Base-by-base conservation (phyloP, 2,797 vertebrate species). In the Labeo calbasu region DNA sequence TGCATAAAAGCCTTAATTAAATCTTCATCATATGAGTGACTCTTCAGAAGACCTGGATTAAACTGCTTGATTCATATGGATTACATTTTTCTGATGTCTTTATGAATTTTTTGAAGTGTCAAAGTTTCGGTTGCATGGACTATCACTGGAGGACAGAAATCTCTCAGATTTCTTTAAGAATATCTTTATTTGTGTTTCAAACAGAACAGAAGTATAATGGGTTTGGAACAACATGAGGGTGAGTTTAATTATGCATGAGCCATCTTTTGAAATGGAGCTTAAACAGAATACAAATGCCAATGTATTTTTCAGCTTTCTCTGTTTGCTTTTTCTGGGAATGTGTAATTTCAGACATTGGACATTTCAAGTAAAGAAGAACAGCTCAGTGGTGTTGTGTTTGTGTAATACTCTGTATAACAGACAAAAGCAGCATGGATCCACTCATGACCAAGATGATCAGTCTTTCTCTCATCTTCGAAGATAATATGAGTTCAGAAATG, bases 351-450 rank as follows among this genome's bases (percentile, higher is more conserved):
- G 32, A 57, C 9, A 68, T 53, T 9, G 55, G 50, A 69, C 32
- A 43, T 57, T 70, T 80, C 78, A 80, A 36, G 55, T 48, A 2
- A 28, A 72, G 5, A 19, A 53, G 63, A 72, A 13, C 40, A 63
- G 19, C 25, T 63, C 17, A 50, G 1, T 61, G 57, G 69, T 72
- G 19, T 32, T n/a, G 55, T 81, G 11, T 10, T 25, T 28, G 36
- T 28, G 10, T 63, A 63, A 82, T 81, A 23, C 69, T 32, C 15
- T 55, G 25, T 75, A 51, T 8, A 4, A n/a, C 6, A 32, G 59
- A 28, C 23, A 28, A 28, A 63, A 63, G 59, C 13, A 3, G 23
- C 59, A 28, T 2, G n/a, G n/a, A 63, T 63, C 23, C 59, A 28
- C 13, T 28, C 13, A 63, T 15, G 17, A 7, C 19, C 21, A 46